Conservation (phyloP, 2,888 invertebrate species). For the Allophyes oxyacanthae region DNA sequence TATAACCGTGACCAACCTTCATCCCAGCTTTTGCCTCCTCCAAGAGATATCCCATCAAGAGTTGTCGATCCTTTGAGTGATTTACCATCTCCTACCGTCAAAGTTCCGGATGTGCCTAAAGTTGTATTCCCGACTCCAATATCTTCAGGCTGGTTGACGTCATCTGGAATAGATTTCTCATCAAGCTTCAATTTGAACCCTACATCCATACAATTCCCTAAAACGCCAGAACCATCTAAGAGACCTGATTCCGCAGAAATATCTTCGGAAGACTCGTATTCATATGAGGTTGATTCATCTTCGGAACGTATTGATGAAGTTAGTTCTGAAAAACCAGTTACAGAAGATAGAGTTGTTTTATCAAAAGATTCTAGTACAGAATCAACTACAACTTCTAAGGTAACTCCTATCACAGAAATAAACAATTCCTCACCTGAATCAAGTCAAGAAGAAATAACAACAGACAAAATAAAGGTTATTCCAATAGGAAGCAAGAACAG, state of each 20-base stretch:
- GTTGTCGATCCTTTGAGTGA: conserved; percentile 63
- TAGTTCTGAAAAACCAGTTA: conserved; percentile 64
- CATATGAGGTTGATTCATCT: conserved; percentile 73
- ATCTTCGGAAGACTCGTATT: conserved; percentile 69
- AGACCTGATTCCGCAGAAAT: conserved; percentile 57
- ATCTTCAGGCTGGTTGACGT: conserved; percentile 84
- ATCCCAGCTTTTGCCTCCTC: conserved; percentile 79
- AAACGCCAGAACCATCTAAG: conserved; percentile 62
- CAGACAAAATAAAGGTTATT: conserved; percentile 73
- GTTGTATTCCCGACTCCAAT: conserved; percentile 82
- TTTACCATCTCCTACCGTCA: conserved; percentile 59
- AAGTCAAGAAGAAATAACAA: conserved; percentile 70
- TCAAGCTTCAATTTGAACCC: conserved; percentile 81
- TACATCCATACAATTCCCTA: conserved; percentile 75
- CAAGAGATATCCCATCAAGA: conserved; percentile 70
- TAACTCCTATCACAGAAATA: conserved; percentile 56
- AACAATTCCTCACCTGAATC: conserved; percentile 64
- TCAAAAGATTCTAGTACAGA: conserved; percentile 66
- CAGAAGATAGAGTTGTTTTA: conserved; percentile 55
- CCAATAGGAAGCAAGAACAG: conserved; percentile 73
- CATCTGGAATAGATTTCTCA: conserved; percentile 81
- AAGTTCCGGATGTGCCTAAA: conserved; percentile 62
- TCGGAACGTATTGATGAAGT: conserved; percentile 64
- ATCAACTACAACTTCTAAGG: conserved; percentile 53
- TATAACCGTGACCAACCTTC: conserved; percentile 80